Percentiles rank a stretch among this genome's conserved stretches.
Conservation (phyloP, 2,797 vertebrate species). For the Hippocampus kuda region DNA sequence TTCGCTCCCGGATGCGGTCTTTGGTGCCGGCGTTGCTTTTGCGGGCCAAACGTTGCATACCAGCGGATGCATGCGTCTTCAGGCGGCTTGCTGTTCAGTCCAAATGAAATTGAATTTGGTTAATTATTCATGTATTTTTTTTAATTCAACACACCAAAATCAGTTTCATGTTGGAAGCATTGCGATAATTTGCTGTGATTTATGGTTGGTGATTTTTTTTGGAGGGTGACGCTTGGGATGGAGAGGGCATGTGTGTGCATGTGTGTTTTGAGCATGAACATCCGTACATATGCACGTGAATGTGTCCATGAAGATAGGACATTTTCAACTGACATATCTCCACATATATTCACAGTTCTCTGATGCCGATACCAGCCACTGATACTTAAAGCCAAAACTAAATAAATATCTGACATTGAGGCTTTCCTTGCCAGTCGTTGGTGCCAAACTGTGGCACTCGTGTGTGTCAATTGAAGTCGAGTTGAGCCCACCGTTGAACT, state of each 20-base stretch:
- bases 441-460: no score
- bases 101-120: conserved; percentile 19
- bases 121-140: not conserved
- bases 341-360: no score
- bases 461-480: no score
- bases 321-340: not conserved
- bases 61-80: conserved; percentile 13
- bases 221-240: not conserved
- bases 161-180: conserved; percentile 6
- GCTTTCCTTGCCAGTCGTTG: no score
- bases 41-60: not conserved
- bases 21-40: not conserved
- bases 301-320: not conserved
- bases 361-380: no score
- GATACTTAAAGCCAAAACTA: no score
- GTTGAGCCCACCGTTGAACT: no score
- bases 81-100: conserved; percentile 9
- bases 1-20: not conserved
- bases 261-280: conserved; percentile 11
- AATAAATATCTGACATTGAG: no score
- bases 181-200: not conserved
- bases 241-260: not conserved
- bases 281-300: not conserved
- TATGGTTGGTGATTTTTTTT: not conserved
- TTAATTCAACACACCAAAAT: conserved; percentile 8